Percentiles rank a stretch among this genome's conserved stretches.
Evolutionary conservation across 2,113 vertebrate genomes (phyloP).

Genomic region (Aplodontia rufa): DNA sequence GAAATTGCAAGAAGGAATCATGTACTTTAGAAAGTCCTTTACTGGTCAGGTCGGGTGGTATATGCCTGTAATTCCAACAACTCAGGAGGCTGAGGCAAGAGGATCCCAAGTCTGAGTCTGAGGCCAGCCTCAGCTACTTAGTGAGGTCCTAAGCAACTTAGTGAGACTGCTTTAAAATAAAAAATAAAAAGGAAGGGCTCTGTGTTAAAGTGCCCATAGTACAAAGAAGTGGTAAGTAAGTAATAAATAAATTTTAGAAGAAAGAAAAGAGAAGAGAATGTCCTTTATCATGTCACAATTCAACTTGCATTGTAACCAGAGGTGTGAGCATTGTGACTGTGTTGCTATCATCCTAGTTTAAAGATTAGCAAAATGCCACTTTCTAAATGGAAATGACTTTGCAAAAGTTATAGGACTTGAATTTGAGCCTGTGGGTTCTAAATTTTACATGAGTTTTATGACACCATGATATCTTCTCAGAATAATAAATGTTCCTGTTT

Average conservation of each 20-base stretch:
- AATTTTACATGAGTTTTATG: neutral
- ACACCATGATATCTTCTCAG: neutral
- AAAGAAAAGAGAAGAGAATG: neutral
- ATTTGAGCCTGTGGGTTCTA: neutral
- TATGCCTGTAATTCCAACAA: too few species aligned
- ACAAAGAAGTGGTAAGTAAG: too few species aligned
- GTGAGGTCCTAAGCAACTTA: too few species aligned
- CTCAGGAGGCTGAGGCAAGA: too few species aligned
- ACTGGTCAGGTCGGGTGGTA: too few species aligned
- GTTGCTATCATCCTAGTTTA: neutral
- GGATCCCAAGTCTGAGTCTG: too few species aligned
- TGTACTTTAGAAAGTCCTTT: neutral
- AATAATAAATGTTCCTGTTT: neutral
- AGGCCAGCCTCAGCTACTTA: too few species aligned
- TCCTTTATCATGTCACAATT: neutral
- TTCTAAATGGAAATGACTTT: neutral
- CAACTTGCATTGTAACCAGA: neutral
- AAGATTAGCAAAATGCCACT: neutral
- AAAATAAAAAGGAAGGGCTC: too few species aligned
- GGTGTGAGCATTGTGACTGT: neutral
- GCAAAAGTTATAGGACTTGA: neutral
- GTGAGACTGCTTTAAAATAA: too few species aligned
- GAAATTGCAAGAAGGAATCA: neutral
- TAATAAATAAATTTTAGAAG: too few species aligned
- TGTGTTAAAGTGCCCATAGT: too few species aligned